phyloP scores from a whole-genome alignment of 2,797 vertebrate species.

The Podarcis lilfordi region DNA sequence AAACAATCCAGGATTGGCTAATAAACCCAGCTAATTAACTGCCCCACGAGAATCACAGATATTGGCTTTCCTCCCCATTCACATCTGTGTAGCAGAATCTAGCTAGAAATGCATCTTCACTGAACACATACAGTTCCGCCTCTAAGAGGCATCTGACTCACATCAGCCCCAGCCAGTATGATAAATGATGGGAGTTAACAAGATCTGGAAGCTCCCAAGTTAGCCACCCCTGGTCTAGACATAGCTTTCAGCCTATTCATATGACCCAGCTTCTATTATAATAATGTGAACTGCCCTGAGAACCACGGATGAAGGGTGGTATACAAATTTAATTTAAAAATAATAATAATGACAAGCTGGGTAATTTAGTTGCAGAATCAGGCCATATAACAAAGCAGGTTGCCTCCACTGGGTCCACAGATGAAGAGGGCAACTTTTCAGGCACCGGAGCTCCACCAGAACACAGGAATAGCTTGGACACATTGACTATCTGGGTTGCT shows the following conservation, averaged over 20 bases:
- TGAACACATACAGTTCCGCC: not conserved
- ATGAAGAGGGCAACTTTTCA: slow-evolving; percentile 33
- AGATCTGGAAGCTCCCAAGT: too few relatives aligned
- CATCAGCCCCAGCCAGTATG: not conserved
- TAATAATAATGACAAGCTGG: too few relatives aligned
- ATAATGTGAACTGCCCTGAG: too few relatives aligned
- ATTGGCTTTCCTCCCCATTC: not conserved
- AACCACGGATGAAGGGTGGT: too few relatives aligned
- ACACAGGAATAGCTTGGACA: not conserved
- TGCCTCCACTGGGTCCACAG: slow-evolving; percentile 39
- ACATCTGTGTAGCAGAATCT: not conserved
- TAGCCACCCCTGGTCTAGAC: not conserved
- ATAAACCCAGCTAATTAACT: not conserved
- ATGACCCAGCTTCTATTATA: not conserved
- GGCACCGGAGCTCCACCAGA: slow-evolving; percentile 32
- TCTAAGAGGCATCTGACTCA: not conserved
- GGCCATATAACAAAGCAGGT: not conserved
- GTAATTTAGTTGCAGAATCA: not conserved
- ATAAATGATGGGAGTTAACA: too few relatives aligned
- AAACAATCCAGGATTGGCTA: not conserved
- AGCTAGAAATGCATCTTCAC: not conserved
- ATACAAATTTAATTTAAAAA: too few relatives aligned
- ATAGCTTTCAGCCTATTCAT: not conserved
- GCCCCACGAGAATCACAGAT: not conserved
- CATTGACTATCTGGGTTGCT: slow-evolving; percentile 47